Evolutionary conservation across 2,888 invertebrate species (phyloP).

Genomic region (Meghimatium bilineatum): DNA sequence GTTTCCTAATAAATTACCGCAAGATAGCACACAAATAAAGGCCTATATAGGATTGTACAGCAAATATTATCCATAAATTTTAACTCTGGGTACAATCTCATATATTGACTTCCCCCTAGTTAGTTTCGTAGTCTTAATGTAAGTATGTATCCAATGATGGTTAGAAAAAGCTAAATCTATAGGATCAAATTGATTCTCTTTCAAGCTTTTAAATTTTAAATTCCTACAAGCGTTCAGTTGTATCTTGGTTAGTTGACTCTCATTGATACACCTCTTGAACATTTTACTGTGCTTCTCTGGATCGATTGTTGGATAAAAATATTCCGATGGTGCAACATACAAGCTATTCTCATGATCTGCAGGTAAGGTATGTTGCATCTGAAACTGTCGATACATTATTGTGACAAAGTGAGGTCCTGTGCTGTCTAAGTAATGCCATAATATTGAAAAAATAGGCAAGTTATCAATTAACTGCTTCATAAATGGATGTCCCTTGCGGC

Average conservation of each 20-base stretch:
- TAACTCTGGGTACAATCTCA: constrained; percentile 56
- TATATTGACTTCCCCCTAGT: constrained; percentile 31
- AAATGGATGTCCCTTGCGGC: constrained; percentile 68
- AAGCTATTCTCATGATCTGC: constrained; percentile 56
- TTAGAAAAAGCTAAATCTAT: constrained; percentile 61
- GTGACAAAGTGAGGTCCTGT: constrained; percentile 72
- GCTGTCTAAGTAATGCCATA: constrained; percentile 71
- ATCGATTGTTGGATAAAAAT: constrained; percentile 70
- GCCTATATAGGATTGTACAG: neutral
- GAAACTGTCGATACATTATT: constrained; percentile 59
- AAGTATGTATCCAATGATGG: constrained; percentile 72
- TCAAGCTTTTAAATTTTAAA: constrained; percentile 58
- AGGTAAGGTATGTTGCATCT: constrained; percentile 7
- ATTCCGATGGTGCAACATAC: constrained; percentile 68
- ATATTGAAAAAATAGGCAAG: constrained; percentile 62
- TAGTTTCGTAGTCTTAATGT: constrained; percentile 53
- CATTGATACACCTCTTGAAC: constrained; percentile 60
- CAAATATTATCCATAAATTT: constrained; percentile 45
- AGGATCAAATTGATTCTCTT: constrained; percentile 54
- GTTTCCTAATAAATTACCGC: too few relatives aligned
- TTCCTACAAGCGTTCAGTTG: constrained; percentile 65
- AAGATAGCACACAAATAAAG: neutral
- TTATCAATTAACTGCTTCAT: constrained; percentile 66
- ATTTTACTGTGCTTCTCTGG: constrained; percentile 67
- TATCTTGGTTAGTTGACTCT: constrained; percentile 56